phyloP scores from a whole-genome alignment of 2,113 vertebrate genomes.

The Argyrosomus japonicus region DNA sequence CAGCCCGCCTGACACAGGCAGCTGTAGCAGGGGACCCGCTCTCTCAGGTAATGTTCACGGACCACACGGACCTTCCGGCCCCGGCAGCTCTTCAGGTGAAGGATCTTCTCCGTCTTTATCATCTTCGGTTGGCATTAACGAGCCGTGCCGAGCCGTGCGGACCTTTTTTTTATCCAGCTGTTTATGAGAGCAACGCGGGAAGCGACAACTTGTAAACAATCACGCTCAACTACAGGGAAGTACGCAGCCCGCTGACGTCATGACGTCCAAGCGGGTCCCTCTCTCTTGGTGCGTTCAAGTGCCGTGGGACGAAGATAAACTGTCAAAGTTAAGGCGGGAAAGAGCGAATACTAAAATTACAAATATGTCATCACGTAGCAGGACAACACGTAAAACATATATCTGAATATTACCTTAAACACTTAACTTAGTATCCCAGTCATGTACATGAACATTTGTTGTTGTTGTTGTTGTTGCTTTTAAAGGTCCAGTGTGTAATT shows the following conservation, averaged over 20 bases:
- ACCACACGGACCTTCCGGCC: constrained; percentile 92
- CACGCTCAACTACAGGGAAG: constrained; percentile 10
- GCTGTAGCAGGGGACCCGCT: constrained; percentile 89
- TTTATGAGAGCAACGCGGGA: constrained; percentile 5
- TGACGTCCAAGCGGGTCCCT: neutral
- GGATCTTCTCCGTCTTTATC: constrained; percentile 90
- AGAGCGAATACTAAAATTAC: no score
- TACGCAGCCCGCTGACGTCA: constrained; percentile 43
- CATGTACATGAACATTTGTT: no score
- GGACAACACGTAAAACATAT: neutral
- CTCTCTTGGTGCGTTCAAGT: constrained; percentile 16
- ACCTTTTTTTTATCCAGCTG: no score
- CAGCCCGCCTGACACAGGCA: constrained; percentile 86
- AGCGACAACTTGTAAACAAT: constrained; percentile 12
- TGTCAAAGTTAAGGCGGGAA: neutral
- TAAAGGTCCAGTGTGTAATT: no score
- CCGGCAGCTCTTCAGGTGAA: constrained; percentile 88
- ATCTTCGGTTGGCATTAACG: constrained; percentile 39
- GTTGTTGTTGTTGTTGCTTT: no score
- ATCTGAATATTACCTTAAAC: neutral
- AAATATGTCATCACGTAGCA: neutral
- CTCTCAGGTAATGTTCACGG: constrained; percentile 92
- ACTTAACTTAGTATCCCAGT: no score
- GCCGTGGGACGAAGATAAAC: constrained; percentile 6
- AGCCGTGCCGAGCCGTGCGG: fast-evolving